phyloP scores from a whole-genome alignment of 2,797 vertebrate genomes.

The Danio choprae region DNA sequence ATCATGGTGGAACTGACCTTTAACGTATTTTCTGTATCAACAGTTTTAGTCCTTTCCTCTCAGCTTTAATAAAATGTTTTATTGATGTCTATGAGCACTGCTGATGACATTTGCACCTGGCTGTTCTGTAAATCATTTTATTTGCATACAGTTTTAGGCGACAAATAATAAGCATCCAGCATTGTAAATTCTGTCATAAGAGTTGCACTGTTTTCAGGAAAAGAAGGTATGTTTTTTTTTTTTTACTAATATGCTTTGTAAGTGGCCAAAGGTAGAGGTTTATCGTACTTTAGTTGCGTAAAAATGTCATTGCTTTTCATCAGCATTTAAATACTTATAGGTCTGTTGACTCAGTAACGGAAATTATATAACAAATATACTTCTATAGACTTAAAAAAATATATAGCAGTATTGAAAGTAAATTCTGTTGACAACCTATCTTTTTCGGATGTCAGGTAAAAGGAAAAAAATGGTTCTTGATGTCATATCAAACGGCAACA shows the following conservation, averaged over 20 bases:
- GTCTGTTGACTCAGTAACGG: not conserved
- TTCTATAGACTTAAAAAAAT: not conserved
- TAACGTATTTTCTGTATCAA: no score
- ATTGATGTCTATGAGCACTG: no score
- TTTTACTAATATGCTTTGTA: not conserved
- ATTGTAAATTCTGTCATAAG: not conserved
- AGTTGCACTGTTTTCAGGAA: not conserved
- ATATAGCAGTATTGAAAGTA: not conserved
- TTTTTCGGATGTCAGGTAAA: not conserved
- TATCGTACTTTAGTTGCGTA: not conserved
- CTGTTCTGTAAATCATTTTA: not conserved
- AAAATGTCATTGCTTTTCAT: not conserved
- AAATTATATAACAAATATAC: not conserved
- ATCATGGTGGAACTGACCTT: no score
- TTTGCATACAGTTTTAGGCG: not conserved
- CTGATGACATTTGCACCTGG: not conserved
- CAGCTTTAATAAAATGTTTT: no score
- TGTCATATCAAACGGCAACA: not conserved
- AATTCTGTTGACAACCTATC: no score
- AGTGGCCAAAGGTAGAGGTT: not conserved
- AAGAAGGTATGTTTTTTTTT: no score
- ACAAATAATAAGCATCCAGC: not conserved
- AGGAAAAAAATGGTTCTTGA: not conserved
- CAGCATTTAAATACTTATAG: not conserved
- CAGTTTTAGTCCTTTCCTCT: no score